phyloP scores from a whole-genome alignment of 1,140 invertebrate genomes.

The Halesus radiatus region DNA sequence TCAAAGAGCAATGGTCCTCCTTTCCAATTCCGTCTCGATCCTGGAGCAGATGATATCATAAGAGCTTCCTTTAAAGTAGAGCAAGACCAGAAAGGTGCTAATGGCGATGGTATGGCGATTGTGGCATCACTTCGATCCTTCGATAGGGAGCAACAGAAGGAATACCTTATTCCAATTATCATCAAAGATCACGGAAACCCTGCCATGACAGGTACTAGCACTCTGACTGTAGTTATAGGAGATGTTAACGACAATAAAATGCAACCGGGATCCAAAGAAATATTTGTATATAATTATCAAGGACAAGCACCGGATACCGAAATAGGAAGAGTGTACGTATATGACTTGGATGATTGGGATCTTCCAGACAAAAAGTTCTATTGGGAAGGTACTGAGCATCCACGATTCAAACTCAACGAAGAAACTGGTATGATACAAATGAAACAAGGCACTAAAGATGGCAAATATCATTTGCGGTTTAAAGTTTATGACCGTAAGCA shows the following conservation, averaged over 20 bases:
- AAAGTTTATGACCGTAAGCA: constrained; percentile 95
- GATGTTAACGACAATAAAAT: constrained; percentile 98
- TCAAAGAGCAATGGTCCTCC: constrained; percentile 95
- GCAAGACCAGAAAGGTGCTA: constrained; percentile 95
- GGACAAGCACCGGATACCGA: constrained; percentile 92
- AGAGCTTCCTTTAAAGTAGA: constrained; percentile 94
- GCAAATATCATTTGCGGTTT: constrained; percentile 88
- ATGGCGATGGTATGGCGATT: constrained; percentile 95
- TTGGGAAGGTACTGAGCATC: constrained; percentile 87
- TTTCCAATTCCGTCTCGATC: constrained; percentile 93
- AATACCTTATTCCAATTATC: constrained; percentile 94
- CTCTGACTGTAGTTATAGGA: constrained; percentile 94
- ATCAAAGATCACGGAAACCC: constrained; percentile 92
- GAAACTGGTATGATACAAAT: constrained; percentile 96
- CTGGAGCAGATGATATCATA: constrained; percentile 92
- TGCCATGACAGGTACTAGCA: constrained; percentile 94
- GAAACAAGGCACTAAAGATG: constrained; percentile 90
- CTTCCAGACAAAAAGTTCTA: constrained; percentile 97
- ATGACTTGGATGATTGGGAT: constrained; percentile 98
- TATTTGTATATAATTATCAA: constrained; percentile 97
- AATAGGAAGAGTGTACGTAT: constrained; percentile 95
- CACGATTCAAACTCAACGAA: constrained; percentile 88
- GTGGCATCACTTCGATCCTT: constrained; percentile 91
- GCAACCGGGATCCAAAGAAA: constrained; percentile 95
- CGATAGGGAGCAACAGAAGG: constrained; percentile 95